A percentile compares a stretch with the other conserved stretches of the same genome.
These are phyloP conservation scores for Oreotragus oreotragus DNA, from an alignment of 2,113 vertebrate genomes.

Conservation along the genomic window DNA sequence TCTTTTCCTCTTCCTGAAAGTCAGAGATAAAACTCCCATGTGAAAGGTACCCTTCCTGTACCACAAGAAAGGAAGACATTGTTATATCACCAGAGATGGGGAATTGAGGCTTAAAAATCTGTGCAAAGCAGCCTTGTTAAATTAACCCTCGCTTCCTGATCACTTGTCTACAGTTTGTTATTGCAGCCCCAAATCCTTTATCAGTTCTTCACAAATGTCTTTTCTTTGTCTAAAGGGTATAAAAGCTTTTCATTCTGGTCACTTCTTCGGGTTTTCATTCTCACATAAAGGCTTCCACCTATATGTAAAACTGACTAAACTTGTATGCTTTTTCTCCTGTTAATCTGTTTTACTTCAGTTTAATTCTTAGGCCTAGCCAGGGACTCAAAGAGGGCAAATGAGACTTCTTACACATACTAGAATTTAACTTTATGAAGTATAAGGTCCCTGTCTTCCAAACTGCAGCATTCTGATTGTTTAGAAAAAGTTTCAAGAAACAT, in stretches of 20 bases:
- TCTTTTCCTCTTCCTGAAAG: neutral
- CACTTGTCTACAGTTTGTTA: neutral
- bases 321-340: neutral
- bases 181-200: neutral
- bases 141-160: neutral
- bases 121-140: neutral
- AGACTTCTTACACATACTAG: neutral
- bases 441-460: neutral
- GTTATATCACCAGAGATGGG: neutral
- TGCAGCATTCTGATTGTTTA: neutral
- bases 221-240: neutral
- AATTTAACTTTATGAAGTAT: neutral
- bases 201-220: neutral
- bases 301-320: neutral
- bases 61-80: neutral
- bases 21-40: neutral
- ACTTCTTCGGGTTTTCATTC: neutral
- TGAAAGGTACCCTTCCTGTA: neutral
- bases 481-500: neutral
- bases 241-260: neutral
- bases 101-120: neutral
- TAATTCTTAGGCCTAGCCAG: neutral
- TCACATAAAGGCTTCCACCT: neutral
- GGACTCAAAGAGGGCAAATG: neutral
- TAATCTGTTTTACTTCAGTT: neutral